Conservation (phyloP, 35 echinoderm and acorn worm species). For the Anneissia japonica region DNA sequence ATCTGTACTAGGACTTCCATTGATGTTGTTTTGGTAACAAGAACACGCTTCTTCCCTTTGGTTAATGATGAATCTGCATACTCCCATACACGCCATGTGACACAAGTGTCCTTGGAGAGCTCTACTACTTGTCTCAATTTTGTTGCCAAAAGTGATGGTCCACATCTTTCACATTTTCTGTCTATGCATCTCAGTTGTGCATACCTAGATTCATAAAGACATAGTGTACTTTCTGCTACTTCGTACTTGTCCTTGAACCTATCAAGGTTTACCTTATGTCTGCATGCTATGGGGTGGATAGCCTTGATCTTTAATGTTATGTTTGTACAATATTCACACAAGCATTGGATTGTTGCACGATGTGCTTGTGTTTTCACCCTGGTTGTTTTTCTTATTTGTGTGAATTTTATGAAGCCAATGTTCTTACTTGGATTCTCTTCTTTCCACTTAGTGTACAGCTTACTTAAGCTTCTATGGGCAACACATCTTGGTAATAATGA, state of each 20-base stretch:
- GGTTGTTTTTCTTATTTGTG: not conserved
- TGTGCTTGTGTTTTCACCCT: not conserved
- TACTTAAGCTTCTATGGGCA: no score
- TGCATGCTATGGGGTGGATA: constrained; percentile 11
- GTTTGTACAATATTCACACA: constrained; percentile 4
- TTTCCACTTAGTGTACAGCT: not conserved
- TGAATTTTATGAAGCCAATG: not conserved
- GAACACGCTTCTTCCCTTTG: constrained; percentile 22
- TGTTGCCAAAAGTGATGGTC: not conserved
- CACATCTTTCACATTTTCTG: constrained; percentile 9
- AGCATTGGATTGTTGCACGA: not conserved
- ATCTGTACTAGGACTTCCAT: not conserved
- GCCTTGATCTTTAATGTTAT: constrained; percentile 4
- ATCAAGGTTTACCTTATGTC: not conserved
- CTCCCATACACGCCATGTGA: constrained; percentile 26
- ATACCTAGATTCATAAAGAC: constrained; percentile 13
- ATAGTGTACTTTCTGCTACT: not conserved
- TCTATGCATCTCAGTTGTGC: constrained; percentile 9
- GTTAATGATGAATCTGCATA: not conserved
- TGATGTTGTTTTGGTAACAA: constrained; percentile 12
- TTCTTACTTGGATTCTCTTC: not conserved
- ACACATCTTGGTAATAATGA: no score
- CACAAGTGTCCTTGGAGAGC: not conserved
- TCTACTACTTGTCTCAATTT: constrained; percentile 23
- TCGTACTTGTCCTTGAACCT: constrained; percentile 15